Evolutionary conservation across 2,113 vertebrate genomes (phyloP).

Genomic region (Eurypyga helias): DNA sequence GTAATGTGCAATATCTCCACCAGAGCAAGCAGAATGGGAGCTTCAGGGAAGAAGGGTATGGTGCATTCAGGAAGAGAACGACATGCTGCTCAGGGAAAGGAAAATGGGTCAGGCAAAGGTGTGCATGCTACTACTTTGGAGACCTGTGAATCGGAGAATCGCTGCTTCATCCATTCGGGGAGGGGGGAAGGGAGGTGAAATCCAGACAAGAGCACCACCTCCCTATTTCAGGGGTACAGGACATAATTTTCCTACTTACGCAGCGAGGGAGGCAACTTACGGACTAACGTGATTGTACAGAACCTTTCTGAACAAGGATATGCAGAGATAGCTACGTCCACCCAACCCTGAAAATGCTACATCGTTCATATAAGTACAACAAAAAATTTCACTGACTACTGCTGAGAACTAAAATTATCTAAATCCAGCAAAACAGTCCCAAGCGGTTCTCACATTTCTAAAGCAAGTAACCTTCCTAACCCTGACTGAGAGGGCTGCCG

Average conservation of each 20-base stretch:
- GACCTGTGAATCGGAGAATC: conserved; percentile 24
- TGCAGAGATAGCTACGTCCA: background rate
- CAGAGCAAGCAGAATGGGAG: conserved; percentile 84
- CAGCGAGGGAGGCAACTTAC: background rate
- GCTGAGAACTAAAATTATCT: background rate
- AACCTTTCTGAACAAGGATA: background rate
- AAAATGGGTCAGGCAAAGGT: conserved; percentile 68
- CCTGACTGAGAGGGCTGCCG: background rate
- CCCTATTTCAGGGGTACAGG: background rate
- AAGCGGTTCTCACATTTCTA: background rate
- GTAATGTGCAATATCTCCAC: conserved; percentile 89
- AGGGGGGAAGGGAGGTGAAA: background rate
- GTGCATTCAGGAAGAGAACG: conserved; percentile 77
- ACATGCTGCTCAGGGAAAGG: conserved; percentile 76
- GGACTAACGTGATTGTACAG: background rate
- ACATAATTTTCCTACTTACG: background rate
- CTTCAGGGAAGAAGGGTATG: conserved; percentile 76
- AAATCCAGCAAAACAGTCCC: background rate
- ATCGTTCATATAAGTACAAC: background rate
- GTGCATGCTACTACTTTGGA: conserved; percentile 73
- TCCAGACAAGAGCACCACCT: background rate
- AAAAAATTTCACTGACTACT: background rate
- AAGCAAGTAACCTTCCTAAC: background rate
- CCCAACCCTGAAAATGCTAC: background rate
- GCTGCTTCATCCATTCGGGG: background rate